phyloP scores from a whole-genome alignment of 1,140 invertebrate species.

The Zaprionus tsacasi region DNA sequence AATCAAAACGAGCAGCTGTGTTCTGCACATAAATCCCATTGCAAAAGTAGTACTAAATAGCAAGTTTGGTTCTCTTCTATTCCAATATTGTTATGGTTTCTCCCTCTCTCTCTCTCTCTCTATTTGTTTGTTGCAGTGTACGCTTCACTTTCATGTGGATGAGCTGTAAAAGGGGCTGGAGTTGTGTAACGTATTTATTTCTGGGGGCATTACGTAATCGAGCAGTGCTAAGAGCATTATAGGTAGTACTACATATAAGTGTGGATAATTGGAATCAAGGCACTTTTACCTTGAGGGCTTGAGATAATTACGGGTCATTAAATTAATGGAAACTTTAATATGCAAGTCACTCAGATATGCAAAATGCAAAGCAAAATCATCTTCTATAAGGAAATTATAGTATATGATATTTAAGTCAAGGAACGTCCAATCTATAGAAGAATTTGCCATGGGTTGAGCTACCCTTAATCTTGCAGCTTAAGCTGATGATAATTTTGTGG shows the following conservation, averaged over 20 bases:
- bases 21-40: constrained; percentile 30
- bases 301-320: constrained; percentile 2
- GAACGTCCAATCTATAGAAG: background rate
- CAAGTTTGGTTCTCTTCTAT: constrained; percentile 8
- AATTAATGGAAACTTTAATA: constrained; percentile 14
- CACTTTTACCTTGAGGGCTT: background rate
- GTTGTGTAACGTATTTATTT: constrained; percentile 16
- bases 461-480: background rate
- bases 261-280: constrained; percentile 1
- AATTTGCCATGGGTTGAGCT: background rate
- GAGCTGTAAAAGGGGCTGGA: background rate
- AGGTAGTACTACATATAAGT: background rate
- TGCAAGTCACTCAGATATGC: background rate
- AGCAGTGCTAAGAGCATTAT: background rate
- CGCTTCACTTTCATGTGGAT: background rate
- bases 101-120: background rate
- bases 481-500: background rate
- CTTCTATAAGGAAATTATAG: background rate
- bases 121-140: constrained; percentile 9
- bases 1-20: constrained; percentile 49
- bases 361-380: background rate
- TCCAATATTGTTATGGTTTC: constrained; percentile 9
- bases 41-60: constrained; percentile 4
- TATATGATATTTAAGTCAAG: background rate
- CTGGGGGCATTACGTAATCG: constrained; percentile 4